Percentiles rank a stretch among this genome's conserved stretches.
Evolutionary conservation across 2,797 vertebrate genomes (phyloP).

Genomic region (Onychomys arenicola): DNA sequence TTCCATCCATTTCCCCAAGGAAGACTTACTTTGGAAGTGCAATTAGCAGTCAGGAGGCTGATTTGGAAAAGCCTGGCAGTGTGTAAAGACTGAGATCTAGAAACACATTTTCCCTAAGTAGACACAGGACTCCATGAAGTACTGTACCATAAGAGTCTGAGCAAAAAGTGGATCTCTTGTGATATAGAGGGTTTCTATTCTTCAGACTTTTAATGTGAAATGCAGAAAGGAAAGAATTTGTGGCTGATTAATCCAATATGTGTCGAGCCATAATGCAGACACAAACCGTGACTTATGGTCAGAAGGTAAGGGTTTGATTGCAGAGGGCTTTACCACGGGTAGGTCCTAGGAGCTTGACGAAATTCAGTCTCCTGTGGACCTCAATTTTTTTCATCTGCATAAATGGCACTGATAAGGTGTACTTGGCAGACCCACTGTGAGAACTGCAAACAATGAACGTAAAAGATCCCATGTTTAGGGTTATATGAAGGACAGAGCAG

Average conservation of each 20-base stretch:
- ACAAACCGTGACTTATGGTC: not conserved
- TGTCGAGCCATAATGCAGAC: not conserved
- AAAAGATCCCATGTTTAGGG: not conserved
- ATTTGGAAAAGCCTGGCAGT: constrained; percentile 60
- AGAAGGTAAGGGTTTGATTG: not conserved
- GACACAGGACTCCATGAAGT: constrained; percentile 57
- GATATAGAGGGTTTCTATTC: constrained; percentile 44
- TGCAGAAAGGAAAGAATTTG: constrained; percentile 67
- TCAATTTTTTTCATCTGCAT: not conserved
- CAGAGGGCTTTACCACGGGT: not conserved
- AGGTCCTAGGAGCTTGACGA: constrained; percentile 44
- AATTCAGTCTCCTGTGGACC: not conserved
- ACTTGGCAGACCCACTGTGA: not conserved
- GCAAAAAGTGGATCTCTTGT: constrained; percentile 45
- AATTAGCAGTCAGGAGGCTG: constrained; percentile 74
- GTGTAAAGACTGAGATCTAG: constrained; percentile 57
- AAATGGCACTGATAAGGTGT: not conserved
- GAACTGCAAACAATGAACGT: not conserved
- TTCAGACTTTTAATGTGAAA: constrained; percentile 20
- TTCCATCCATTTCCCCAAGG: constrained; percentile 87
- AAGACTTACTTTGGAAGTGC: constrained; percentile 82
- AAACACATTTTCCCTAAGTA: constrained; percentile 31
- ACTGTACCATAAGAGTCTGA: not conserved
- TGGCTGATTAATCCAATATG: constrained; percentile 73
- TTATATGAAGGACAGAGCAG: not conserved